Base-by-base conservation (phyloP, 2,888 invertebrate species). In the Trichacis sp. region DNA sequence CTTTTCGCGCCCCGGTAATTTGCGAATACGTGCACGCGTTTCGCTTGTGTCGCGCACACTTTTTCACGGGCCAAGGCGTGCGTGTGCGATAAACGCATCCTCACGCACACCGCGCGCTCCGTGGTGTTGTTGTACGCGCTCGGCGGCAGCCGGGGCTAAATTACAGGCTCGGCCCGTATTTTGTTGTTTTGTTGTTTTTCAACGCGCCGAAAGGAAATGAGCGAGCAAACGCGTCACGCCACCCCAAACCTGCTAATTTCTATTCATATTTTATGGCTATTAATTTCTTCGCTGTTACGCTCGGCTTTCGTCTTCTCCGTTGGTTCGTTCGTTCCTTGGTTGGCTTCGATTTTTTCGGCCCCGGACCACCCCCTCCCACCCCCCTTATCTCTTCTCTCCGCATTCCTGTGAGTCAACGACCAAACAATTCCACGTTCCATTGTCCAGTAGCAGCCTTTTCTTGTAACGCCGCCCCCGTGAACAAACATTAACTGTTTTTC, bases 261-360 rank as follows among this genome's bases (percentile, higher is more conserved):
- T 84, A 84, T 84, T 84, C 84, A 84, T 84, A 83, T 83, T 84
- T 84, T 82, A 84, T 83, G 83, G 84, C 84, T 84, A 84, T 84
- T 84, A 84, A 84, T 84, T 84, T 84, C 84, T 83, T 82, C 79
- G 78, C 81, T 80, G 79, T 80, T 80, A 78, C 78, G 8, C 40
- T 77, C 64, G 29, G 45, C 67, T 64, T 59, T 51, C 58, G 60
- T 48, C 65, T 36, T 61, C 51, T 29, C 49, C 38, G n/a, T n/a
- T n/a, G n/a, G n/a, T n/a, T n/a, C n/a, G n/a, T n/a, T n/a, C n/a
- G n/a, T n/a, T n/a, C n/a, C n/a, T n/a, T n/a, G n/a, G 6, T 58
- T 65, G 54, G 57, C 59, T 66, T 47, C n/a, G n/a, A n/a, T n/a
- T 30, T 45, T 53, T 17, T 17, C 46, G 12, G 52, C n/a, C n/a